These are phyloP conservation scores for Mixornis gularis DNA, from an alignment of 2,113 vertebrate species.

Conservation along the genomic window DNA sequence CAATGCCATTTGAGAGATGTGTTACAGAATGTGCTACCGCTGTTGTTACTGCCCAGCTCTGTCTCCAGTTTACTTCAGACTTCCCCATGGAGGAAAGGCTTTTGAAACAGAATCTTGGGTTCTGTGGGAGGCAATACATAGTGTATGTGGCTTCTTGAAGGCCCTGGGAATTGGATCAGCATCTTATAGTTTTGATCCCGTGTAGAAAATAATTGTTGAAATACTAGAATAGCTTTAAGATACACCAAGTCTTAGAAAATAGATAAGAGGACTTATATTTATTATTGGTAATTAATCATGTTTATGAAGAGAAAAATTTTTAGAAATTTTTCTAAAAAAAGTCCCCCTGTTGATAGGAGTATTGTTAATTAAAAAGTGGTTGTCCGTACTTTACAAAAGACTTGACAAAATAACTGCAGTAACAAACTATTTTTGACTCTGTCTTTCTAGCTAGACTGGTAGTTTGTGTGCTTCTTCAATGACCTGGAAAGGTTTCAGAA, in stretches of 20 bases:
- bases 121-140: fast-evolving
- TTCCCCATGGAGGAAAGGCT: not conserved
- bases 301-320: not conserved
- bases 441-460: not conserved
- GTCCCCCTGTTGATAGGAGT: not conserved
- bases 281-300: not conserved
- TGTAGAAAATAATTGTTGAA: not conserved
- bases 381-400: not conserved
- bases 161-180: not conserved
- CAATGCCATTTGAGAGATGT: not conserved
- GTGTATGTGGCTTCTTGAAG: not conserved
- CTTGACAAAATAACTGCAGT: not conserved
- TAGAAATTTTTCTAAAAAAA: not conserved
- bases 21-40: not conserved
- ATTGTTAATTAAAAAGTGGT: not conserved
- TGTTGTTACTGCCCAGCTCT: not conserved
- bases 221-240: not conserved
- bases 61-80: not conserved
- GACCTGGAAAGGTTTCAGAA: not conserved
- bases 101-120: not conserved
- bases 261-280: not conserved
- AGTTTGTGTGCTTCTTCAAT: not conserved
- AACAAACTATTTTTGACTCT: not conserved
- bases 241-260: not conserved
- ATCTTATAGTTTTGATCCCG: not conserved